Percentiles rank a stretch among this genome's conserved stretches.
These are phyloP conservation scores for Protophormia terraenovae DNA, from an alignment of 2,888 invertebrate genomes.

Conservation along the genomic window DNA sequence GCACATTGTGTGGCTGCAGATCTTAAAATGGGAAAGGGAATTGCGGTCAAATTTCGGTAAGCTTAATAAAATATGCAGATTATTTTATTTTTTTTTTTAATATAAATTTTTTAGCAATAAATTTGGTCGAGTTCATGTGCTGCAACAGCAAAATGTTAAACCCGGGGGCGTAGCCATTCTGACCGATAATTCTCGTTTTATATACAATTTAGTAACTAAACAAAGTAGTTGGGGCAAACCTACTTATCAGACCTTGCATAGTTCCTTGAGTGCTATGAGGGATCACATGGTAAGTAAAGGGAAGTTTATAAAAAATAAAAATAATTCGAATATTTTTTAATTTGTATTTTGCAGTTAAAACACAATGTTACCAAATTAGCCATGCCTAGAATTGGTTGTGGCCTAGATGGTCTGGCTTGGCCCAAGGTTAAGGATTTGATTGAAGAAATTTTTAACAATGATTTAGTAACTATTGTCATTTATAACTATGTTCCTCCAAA, in stretches of 20 bases:
- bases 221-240: slow-evolving; percentile 82
- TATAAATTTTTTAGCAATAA: slow-evolving; percentile 70
- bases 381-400: slow-evolving; percentile 86
- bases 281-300: slow-evolving; percentile 76
- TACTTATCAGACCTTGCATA: slow-evolving; percentile 80
- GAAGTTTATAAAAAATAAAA: not conserved
- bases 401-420: slow-evolving; percentile 85
- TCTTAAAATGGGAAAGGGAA: slow-evolving; percentile 83
- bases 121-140: slow-evolving; percentile 75
- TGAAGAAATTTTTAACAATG: slow-evolving; percentile 82
- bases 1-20: slow-evolving; percentile 84
- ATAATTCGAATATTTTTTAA: not conserved
- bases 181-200: slow-evolving; percentile 78
- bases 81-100: not conserved
- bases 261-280: slow-evolving; percentile 79
- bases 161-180: slow-evolving; percentile 82
- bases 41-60: slow-evolving; percentile 81
- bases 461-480: slow-evolving; percentile 81
- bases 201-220: slow-evolving; percentile 85
- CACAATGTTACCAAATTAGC: slow-evolving; percentile 83
- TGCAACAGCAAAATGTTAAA: slow-evolving; percentile 75
- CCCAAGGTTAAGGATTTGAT: slow-evolving; percentile 82
- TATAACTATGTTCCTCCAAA: slow-evolving; percentile 80
- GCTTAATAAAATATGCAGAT: not conserved
- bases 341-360: slow-evolving; percentile 73